A percentile compares a stretch with the other conserved stretches of the same genome.
phyloP scores from a whole-genome alignment of 2,113 vertebrate species.

The Labeo catla region DNA sequence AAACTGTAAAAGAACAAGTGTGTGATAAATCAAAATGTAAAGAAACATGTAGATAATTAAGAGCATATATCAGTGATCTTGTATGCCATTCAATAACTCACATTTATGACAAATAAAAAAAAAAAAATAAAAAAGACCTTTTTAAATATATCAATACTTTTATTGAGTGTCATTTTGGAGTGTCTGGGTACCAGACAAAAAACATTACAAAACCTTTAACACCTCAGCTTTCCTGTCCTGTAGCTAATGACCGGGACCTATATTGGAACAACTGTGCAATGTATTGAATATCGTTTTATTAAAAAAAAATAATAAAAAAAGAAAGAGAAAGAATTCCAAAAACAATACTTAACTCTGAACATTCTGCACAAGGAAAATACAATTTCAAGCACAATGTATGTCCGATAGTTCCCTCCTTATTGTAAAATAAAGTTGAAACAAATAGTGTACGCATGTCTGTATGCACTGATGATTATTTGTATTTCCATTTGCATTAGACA shows the following conservation, averaged over 20 bases:
- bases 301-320: conserved; percentile 39
- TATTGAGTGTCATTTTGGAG: conserved; percentile 64
- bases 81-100: background rate
- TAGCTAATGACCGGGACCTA: conserved; percentile 70
- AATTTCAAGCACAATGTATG: conserved; percentile 38
- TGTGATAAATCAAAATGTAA: too few species aligned
- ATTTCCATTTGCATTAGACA: conserved; percentile 31
- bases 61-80: background rate
- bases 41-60: too few species aligned
- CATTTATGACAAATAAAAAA: background rate
- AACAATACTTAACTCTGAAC: conserved; percentile 57
- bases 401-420: conserved; percentile 33
- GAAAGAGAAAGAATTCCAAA: background rate
- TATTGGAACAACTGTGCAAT: conserved; percentile 74
- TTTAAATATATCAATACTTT: conserved; percentile 74
- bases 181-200: conserved; percentile 82
- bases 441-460: conserved; percentile 47
- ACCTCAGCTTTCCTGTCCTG: conserved; percentile 59
- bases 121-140: background rate
- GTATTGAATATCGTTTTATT: conserved; percentile 59
- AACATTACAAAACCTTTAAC: conserved; percentile 75
- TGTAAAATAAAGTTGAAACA: conserved; percentile 50
- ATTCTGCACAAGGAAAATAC: conserved; percentile 54
- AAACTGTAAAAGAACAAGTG: too few species aligned
- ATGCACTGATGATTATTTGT: background rate